Conservation (phyloP, 2,888 invertebrate species). For the Prionchulus punctatus region DNA sequence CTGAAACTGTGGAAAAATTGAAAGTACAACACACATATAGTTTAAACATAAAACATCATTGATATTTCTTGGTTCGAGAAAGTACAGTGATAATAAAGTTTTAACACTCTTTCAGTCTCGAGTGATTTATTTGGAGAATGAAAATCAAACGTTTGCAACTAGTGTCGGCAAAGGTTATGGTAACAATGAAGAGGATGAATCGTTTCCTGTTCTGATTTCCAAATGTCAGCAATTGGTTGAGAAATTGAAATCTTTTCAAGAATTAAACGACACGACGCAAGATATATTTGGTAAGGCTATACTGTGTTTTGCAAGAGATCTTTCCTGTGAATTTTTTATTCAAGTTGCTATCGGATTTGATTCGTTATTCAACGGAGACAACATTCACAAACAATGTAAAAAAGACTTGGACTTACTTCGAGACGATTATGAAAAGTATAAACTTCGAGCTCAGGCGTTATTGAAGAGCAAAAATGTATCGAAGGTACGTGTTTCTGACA, state of each 20-base stretch:
- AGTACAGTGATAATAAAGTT: no score
- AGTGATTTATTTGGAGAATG: constrained; percentile 29
- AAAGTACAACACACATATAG: no score
- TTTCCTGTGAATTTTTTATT: no score
- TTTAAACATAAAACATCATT: no score
- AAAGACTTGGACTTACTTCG: constrained; percentile 49
- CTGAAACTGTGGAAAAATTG: constrained; percentile 51
- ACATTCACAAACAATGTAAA: constrained; percentile 44
- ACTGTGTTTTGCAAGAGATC: no score
- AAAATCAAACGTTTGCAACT: constrained; percentile 30
- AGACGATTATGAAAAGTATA: constrained; percentile 52
- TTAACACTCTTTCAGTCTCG: constrained; percentile 24
- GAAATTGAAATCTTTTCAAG: no score
- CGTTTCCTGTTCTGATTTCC: no score
- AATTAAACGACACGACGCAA: no score
- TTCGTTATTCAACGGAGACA: constrained; percentile 5
- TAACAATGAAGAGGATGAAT: neutral
- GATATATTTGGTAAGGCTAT: no score
- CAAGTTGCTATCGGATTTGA: no score
- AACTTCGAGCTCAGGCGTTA: constrained; percentile 26
- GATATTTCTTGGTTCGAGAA: no score
- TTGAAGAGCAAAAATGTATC: neutral
- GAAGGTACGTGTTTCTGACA: neutral
- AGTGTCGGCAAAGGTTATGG: neutral
- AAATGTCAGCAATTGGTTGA: no score